Conservation (phyloP, 2,888 invertebrate genomes). For the Caenorhabditis sp. region DNA sequence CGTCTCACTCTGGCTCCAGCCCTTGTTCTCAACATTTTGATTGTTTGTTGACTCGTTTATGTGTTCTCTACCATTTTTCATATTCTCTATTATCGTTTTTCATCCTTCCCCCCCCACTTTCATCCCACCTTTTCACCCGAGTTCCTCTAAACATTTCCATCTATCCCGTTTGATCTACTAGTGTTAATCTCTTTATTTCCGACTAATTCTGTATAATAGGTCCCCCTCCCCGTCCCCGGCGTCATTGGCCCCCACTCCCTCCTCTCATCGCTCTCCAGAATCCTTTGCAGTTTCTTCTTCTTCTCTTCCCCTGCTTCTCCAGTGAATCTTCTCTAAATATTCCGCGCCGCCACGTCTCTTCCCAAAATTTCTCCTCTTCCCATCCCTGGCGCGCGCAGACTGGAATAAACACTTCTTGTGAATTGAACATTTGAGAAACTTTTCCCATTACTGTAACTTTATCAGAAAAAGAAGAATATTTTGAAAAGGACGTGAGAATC, state of each 20-base stretch:
- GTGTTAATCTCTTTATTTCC: constrained; percentile 28
- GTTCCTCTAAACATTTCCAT: background rate
- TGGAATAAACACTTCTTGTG: constrained; percentile 46
- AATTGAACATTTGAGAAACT: too few relatives aligned
- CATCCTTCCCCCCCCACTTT: background rate
- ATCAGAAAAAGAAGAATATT: background rate
- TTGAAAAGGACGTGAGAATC: background rate
- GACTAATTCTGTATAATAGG: constrained; percentile 58
- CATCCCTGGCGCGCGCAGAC: background rate
- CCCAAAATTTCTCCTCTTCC: too few relatives aligned
- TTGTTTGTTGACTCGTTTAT: constrained; percentile 2
- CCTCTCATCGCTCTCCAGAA: background rate
- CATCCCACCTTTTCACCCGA: background rate
- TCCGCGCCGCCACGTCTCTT: background rate
- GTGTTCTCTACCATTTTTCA: background rate
- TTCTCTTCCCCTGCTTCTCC: background rate
- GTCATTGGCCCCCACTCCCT: too few relatives aligned
- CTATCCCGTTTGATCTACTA: constrained; percentile 33
- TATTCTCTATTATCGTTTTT: constrained; percentile 9
- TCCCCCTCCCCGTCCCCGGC: too few relatives aligned
- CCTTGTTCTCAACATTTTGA: constrained; percentile 3
- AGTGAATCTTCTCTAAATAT: constrained; percentile 13
- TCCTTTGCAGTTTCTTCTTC: background rate
- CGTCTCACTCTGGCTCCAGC: background rate
- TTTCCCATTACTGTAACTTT: constrained; percentile 2